Percentiles rank a stretch among this genome's conserved stretches.
phyloP scores from a whole-genome alignment of 2,888 invertebrate genomes.

The Timema cristinae region DNA sequence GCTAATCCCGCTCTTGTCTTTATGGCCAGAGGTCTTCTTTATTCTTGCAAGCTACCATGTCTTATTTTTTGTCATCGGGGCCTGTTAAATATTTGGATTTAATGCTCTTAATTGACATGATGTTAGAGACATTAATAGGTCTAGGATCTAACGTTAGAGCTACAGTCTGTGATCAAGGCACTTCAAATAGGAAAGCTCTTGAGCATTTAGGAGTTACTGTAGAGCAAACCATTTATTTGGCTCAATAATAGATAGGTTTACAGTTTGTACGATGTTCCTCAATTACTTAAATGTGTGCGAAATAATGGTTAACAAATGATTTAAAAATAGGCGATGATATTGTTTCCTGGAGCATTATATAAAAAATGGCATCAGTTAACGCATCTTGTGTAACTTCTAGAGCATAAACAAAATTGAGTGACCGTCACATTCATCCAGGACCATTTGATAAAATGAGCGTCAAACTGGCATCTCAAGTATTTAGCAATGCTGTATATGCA shows the following conservation, averaged over 20 bases:
- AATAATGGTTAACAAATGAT: slow-evolving; percentile 32
- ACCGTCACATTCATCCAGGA: slow-evolving; percentile 32
- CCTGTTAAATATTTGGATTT: slow-evolving; percentile 25
- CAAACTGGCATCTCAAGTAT: slow-evolving; percentile 34
- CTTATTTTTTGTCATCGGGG: slow-evolving; percentile 32
- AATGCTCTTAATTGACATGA: slow-evolving; percentile 26
- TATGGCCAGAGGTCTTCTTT: slow-evolving; percentile 33
- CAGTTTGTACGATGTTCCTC: slow-evolving; percentile 32
- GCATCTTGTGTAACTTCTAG: slow-evolving; percentile 5
- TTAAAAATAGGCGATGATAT: slow-evolving; percentile 22
- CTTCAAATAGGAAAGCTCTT: slow-evolving; percentile 31
- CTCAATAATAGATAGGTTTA: slow-evolving; percentile 29
- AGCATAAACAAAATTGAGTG: slow-evolving; percentile 35
- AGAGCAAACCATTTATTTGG: slow-evolving; percentile 29
- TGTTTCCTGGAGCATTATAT: slow-evolving; percentile 23
- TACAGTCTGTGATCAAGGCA: slow-evolving; percentile 33
- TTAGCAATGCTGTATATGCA: slow-evolving; percentile 34
- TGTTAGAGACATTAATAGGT: slow-evolving; percentile 24
- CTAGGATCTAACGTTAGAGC: slow-evolving; percentile 32
- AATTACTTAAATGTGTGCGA: slow-evolving; percentile 32
- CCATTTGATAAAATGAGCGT: slow-evolving; percentile 35
- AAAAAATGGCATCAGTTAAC: slow-evolving; percentile 23
- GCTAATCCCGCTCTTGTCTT: slow-evolving; percentile 35
- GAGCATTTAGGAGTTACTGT: slow-evolving; percentile 30
- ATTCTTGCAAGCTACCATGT: slow-evolving; percentile 35